These are phyloP conservation scores for Datnioides undecimradiatus DNA, from an alignment of 2,113 vertebrate genomes.

Conservation along the genomic window DNA sequence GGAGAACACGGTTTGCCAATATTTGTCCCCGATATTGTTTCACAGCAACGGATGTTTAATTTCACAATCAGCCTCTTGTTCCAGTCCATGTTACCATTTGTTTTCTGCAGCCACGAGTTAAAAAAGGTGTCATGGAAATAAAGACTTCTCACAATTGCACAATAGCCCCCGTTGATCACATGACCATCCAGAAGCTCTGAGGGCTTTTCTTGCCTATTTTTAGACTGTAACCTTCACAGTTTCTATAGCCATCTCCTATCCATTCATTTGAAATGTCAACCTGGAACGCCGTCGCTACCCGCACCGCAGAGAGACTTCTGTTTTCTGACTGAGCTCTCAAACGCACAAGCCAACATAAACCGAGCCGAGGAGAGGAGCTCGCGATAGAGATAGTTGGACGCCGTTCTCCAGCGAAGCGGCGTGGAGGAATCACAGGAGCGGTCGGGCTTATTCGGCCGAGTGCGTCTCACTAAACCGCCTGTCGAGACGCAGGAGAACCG, in stretches of 20 bases:
- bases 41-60: background rate
- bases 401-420: background rate
- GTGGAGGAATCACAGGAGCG: background rate
- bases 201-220: constrained; percentile 58
- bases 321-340: constrained; percentile 7
- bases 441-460: background rate
- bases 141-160: no score
- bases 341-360: background rate
- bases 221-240: constrained; percentile 71
- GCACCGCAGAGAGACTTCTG: constrained; percentile 4
- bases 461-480: background rate
- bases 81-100: no score
- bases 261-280: constrained; percentile 77
- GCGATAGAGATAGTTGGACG: background rate
- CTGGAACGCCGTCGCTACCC: constrained; percentile 25
- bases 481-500: background rate
- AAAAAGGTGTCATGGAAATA: background rate
- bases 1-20: constrained; percentile 10
- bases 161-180: background rate
- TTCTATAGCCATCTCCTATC: constrained; percentile 65
- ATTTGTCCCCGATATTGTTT: background rate
- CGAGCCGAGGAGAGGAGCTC: background rate
- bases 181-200: background rate
- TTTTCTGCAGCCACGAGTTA: no score
- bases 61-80: no score